Conservation (phyloP, 2,888 invertebrate genomes). For the Luffia ferchaultella region DNA sequence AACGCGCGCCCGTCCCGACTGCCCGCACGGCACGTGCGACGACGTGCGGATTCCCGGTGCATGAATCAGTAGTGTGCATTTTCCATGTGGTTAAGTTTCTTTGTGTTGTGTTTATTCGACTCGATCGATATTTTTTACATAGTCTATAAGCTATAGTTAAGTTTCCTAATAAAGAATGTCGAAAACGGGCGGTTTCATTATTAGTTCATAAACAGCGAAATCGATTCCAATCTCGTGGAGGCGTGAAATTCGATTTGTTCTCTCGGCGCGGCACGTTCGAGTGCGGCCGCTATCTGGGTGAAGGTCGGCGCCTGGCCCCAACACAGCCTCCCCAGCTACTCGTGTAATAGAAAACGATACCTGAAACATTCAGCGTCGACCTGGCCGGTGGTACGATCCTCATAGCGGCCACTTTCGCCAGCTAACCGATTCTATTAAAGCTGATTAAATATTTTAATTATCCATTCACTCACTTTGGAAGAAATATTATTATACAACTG, state of each 20-base stretch:
- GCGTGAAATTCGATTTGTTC: conserved; percentile 42
- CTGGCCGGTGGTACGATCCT: too few species aligned
- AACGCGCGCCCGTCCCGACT: conserved; percentile 4
- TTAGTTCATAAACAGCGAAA: conserved; percentile 26
- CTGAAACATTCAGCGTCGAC: too few species aligned
- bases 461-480: too few species aligned
- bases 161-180: conserved; percentile 60
- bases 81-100: conserved; percentile 20
- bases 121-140: conserved; percentile 57
- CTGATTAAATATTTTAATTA: too few species aligned
- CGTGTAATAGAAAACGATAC: too few species aligned
- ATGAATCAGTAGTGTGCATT: conserved; percentile 34
- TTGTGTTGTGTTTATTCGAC: conserved; percentile 14
- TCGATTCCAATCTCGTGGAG: conserved; percentile 28
- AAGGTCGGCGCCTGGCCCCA: conserved; percentile 46
- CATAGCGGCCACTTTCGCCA: too few species aligned
- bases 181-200: conserved; percentile 48
- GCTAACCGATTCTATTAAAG: too few species aligned
- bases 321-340: too few species aligned
- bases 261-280: conserved; percentile 26
- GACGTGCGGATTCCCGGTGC: conserved; percentile 24
- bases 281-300: conserved; percentile 36
- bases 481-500: too few species aligned
- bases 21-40: not conserved
- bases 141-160: conserved; percentile 39